Base-by-base conservation (phyloP, 1,140 invertebrate species). In the Drosophila erecta region DNA sequence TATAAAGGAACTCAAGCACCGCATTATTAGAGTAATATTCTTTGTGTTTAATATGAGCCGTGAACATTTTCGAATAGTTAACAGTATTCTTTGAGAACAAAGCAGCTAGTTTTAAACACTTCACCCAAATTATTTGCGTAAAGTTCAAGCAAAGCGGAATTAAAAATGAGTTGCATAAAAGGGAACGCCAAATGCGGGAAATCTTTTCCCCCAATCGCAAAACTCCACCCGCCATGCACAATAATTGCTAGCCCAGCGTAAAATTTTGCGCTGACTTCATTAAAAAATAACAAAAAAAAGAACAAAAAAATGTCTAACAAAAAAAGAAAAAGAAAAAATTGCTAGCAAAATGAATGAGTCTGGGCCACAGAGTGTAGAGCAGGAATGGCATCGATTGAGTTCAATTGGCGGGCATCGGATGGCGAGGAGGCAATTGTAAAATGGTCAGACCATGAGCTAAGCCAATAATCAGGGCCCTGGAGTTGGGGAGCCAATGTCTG, bases 181-280 rank as follows among this genome's bases (percentile, higher is more conserved):
- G 47, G 55, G 47, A 59, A 71, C 43, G 44, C 56, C 54, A 75
- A 70, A 75, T 64, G 54, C 40, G 14, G 55, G 54, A 47, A 59
- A 54, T 37, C 15, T 38, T 8, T 20, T 11, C 14, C 66, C 12
- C 12, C 35, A 40, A 54, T 64, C 49, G 24, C 22, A 4, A 30
- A 50, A 30, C 58, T 60, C 22, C 30, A 57, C 14, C 14, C 24
- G 6, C 61, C 22, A 8, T 15, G 15, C 15, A 35, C 44, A 46
- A 51, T 79, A 76, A 35, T 51, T 66, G 83, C 75, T 12, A 50
- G 74, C 50, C 58, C 71, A 89, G 83, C 83, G 58, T 44, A 83
- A 81, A 83, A 76, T 67, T 83, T 86, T 67, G 27, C 84, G 83
- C 83, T 87, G 83, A 86, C 83, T 87, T 70, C 71, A 86, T 86